Conservation (phyloP, 2,888 invertebrate species). For the Cybosia mesomella region DNA sequence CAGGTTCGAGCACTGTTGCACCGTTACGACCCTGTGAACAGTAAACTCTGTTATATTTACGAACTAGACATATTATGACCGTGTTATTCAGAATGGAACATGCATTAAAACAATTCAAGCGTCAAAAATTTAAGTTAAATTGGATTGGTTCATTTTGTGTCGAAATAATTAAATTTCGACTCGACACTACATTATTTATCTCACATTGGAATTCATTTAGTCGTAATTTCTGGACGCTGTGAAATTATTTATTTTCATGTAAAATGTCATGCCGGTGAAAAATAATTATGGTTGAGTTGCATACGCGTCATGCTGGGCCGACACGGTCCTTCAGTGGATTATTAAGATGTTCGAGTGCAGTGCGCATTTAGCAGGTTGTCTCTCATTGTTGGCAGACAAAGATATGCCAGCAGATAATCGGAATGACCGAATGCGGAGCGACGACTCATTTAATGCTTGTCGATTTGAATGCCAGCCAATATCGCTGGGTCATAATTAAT, state of each 20-base stretch:
- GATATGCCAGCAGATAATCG: constrained; percentile 79
- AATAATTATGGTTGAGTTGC: constrained; percentile 78
- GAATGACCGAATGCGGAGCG: constrained; percentile 67
- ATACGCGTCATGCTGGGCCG: constrained; percentile 80
- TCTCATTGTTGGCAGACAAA: constrained; percentile 70
- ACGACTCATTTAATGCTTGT: constrained; percentile 84
- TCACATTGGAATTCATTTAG: constrained; percentile 62
- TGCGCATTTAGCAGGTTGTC: constrained; percentile 73
- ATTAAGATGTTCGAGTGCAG: constrained; percentile 79
- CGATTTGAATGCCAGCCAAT: constrained; percentile 65
- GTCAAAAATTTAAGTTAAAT: constrained; percentile 51
- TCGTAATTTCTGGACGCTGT: constrained; percentile 61
- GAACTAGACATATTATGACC: constrained; percentile 44
- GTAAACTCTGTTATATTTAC: constrained; percentile 48
- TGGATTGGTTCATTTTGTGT: constrained; percentile 46
- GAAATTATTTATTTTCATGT: constrained; percentile 67
- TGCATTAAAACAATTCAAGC: constrained; percentile 42
- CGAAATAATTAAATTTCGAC: constrained; percentile 54
- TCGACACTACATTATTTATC: constrained; percentile 58
- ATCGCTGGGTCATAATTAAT: constrained; percentile 53
- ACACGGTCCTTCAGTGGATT: constrained; percentile 78
- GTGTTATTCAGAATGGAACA: constrained; percentile 36
- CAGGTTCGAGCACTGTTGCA: constrained; percentile 53
- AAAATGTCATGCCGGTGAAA: constrained; percentile 78
- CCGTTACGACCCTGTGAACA: constrained; percentile 57